A percentile compares a stretch with the other conserved stretches of the same genome.
phyloP scores from a whole-genome alignment of 2,797 vertebrate genomes.

The Prunella strophiata region DNA sequence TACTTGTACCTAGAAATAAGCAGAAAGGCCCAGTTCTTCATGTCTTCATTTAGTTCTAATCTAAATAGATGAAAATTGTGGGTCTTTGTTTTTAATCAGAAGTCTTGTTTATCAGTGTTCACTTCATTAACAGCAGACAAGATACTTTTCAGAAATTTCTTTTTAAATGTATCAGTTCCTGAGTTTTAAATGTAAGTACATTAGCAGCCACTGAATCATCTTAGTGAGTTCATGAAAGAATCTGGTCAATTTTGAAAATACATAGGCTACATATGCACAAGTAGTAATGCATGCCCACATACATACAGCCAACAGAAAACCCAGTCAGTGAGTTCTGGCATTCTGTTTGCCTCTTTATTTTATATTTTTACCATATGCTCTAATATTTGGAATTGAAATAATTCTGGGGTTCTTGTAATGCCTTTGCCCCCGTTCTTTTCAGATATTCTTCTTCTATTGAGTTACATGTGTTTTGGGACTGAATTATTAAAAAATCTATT shows the following conservation, averaged over 20 bases:
- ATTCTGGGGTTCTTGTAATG: background rate
- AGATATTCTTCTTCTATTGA: background rate
- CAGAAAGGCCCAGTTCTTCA: background rate
- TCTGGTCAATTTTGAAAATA: background rate
- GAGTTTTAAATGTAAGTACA: background rate
- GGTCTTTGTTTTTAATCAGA: background rate
- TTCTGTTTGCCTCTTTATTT: background rate
- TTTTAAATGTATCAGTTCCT: background rate
- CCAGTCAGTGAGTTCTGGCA: background rate
- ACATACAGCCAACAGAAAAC: background rate
- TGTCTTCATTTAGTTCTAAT: background rate
- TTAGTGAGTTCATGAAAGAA: background rate
- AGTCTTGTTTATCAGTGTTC: background rate
- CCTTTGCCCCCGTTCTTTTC: rapidly evolving
- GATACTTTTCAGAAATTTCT: background rate
- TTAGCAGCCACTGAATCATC: background rate
- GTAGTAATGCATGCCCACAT: background rate
- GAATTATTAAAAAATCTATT: background rate
- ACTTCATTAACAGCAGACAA: background rate
- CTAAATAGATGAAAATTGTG: background rate
- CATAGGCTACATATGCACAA: background rate
- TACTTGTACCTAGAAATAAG: background rate
- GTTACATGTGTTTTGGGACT: background rate
- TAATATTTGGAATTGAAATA: background rate
- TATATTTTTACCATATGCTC: background rate